Percentiles rank a stretch among this genome's conserved stretches.
phyloP scores from a whole-genome alignment of 2,797 vertebrate species.

The Schizopygopsis malacanthus region DNA sequence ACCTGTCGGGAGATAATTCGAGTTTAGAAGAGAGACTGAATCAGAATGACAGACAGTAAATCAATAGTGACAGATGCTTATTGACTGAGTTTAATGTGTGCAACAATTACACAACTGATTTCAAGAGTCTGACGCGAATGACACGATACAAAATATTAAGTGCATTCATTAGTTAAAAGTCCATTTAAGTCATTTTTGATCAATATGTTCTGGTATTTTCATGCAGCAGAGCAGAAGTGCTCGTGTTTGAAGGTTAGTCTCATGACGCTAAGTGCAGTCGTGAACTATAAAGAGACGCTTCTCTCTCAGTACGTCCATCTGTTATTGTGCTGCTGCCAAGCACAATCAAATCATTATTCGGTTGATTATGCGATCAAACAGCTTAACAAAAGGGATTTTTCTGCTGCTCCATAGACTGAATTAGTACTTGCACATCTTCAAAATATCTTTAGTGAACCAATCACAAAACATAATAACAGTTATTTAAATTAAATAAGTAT shows the following conservation, averaged over 20 bases:
- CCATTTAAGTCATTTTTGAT: too few relatives aligned
- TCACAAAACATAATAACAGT: neutral
- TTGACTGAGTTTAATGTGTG: neutral
- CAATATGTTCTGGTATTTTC: neutral
- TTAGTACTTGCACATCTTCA: neutral
- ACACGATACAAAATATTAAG: neutral
- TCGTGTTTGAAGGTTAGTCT: constrained; percentile 13
- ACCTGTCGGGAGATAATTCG: constrained; percentile 78
- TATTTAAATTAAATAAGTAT: neutral
- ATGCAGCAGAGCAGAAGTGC: neutral
- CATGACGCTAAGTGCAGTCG: neutral
- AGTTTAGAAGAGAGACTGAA: neutral
- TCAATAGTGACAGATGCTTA: neutral
- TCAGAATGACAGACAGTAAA: neutral
- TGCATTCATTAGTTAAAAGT: neutral
- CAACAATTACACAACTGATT: neutral
- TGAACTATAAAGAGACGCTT: constrained; percentile 27
- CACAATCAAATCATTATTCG: neutral
- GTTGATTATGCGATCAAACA: neutral
- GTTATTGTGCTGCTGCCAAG: neutral
- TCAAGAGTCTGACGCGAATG: neutral
- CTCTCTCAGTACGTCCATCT: constrained; percentile 17
- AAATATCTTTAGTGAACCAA: neutral
- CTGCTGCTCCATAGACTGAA: neutral
- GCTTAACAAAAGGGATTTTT: neutral